phyloP scores from a whole-genome alignment of 1,140 invertebrate species.

The Helicoverpa zea region DNA sequence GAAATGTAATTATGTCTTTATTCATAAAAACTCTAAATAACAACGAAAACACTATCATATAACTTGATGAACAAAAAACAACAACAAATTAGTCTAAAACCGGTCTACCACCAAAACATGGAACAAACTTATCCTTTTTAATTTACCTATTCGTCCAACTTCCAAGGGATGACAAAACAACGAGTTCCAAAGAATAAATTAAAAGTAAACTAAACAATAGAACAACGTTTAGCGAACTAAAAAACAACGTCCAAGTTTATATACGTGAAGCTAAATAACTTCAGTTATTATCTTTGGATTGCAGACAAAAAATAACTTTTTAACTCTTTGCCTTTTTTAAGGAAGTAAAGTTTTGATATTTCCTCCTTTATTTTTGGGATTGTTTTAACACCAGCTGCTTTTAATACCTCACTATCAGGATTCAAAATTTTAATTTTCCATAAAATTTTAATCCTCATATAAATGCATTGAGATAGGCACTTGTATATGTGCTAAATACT shows the following conservation, averaged over 20 bases:
- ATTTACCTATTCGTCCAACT: slow-evolving; percentile 25
- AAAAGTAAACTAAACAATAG: slow-evolving; percentile 44
- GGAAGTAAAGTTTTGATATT: background rate
- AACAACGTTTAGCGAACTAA: slow-evolving; percentile 41
- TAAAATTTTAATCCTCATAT: background rate
- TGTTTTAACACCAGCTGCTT: background rate
- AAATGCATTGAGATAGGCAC: background rate
- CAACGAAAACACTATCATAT: background rate
- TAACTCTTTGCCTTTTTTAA: slow-evolving; percentile 7
- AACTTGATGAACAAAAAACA: background rate
- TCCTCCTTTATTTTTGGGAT: background rate
- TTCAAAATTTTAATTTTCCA: background rate
- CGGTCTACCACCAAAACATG: background rate
- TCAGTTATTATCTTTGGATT: slow-evolving; percentile 43
- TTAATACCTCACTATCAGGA: background rate
- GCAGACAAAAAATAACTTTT: slow-evolving; percentile 10
- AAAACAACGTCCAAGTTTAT: slow-evolving; percentile 15
- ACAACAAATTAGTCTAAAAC: background rate
- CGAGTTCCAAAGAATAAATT: slow-evolving; percentile 46
- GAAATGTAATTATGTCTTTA: no score
- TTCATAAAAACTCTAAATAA: no score
- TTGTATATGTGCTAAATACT: background rate
- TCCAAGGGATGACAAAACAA: slow-evolving; percentile 45
- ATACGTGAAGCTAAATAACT: slow-evolving; percentile 32
- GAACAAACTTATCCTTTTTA: slow-evolving; percentile 14